Conservation (phyloP, 2,113 vertebrate species). For the Rhodinocichla rosea region DNA sequence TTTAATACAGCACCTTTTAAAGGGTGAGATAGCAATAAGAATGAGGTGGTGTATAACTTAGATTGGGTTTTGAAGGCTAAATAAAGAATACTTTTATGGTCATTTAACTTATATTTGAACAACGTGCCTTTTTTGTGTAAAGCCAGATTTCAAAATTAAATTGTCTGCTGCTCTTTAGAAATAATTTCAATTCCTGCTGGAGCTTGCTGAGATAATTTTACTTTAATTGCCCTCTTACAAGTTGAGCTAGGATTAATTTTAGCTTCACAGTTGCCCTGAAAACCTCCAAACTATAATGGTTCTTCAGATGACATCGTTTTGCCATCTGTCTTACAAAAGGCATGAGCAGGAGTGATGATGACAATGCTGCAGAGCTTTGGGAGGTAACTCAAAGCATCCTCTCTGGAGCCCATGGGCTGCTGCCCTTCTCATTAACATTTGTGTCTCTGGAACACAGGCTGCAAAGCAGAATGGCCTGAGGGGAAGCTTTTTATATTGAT, state of each 20-base stretch:
- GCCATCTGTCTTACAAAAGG: slow-evolving; percentile 23
- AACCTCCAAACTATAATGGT: not conserved
- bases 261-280: slow-evolving; percentile 38
- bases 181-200: not conserved
- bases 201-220: not conserved
- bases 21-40: not conserved
- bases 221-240: slow-evolving; percentile 4
- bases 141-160: not conserved
- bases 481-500: not conserved
- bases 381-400: not conserved
- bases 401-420: not conserved
- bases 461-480: not conserved
- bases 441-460: not conserved
- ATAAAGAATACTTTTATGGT: not conserved
- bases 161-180: not conserved
- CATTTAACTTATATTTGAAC: not conserved
- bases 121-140: not conserved
- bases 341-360: not conserved
- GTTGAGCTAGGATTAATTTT: slow-evolving; percentile 39
- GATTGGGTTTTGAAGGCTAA: not conserved
- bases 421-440: not conserved
- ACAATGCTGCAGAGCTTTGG: not conserved
- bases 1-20: not conserved
- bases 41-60: not conserved
- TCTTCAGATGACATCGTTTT: not conserved